Base-by-base conservation (phyloP, 2,888 invertebrate genomes). In the Hydrotaea cyrtoneurina region DNA sequence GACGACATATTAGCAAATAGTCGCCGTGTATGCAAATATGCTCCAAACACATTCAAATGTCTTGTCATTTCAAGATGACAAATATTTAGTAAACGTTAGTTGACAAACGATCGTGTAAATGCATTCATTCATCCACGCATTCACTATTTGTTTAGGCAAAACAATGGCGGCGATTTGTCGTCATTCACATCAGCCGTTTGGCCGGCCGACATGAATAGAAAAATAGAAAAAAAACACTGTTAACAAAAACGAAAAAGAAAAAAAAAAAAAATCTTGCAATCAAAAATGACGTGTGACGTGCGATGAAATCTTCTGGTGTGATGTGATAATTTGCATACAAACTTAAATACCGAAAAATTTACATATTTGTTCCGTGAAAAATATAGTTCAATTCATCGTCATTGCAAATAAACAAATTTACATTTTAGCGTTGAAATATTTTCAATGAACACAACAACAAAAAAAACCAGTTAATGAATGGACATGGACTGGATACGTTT, bases 151-250 rank as follows among this genome's bases (percentile, higher is more conserved):
- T 46, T 69, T 15, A 69, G n/a, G 43, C n/a, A 15, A 46, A 69
- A 69, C 69, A 69, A 69, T 69, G 23, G 69, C 13, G 53, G 17
- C n/a, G 11, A 66, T n/a, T n/a, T n/a, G n/a, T n/a, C n/a, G n/a
- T n/a, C n/a, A 21, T 66, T 8, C 31, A 15, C 50, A n/a, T 50
- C 50, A 50, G 36, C 7, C 31, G 31, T n/a, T n/a, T n/a, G n/a
- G n/a, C n/a, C 15, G 4, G 31, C 31, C n/a, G 8, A 4, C 62
- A n/a, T n/a, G 5, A 15, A 2, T 62, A 26, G 62, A 15, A 62
- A 62, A 15, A 31, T 50, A n/a, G 62, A 26, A 31, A 62, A 2
- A 31, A 13, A 13, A 57, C n/a, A 15, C 55, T 57, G 8, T 21
- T 21, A 31, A 11, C 55, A 57, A 26, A n/a, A n/a, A n/a, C n/a